Evolutionary conservation across 2,888 invertebrate genomes (phyloP).

Genomic region (Drepana falcataria): DNA sequence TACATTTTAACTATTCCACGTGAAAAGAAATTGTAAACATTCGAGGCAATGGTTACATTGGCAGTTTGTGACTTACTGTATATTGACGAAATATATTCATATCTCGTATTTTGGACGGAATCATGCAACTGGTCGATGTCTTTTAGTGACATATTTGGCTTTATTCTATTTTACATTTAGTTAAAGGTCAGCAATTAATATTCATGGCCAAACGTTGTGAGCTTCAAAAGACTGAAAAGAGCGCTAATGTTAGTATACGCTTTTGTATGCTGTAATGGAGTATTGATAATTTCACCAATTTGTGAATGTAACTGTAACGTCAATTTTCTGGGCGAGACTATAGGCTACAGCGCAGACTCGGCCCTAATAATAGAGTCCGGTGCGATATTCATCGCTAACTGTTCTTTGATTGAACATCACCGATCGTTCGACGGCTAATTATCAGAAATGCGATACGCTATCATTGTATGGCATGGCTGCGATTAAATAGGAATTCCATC

Average conservation of each 20-base stretch:
- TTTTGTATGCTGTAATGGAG: background rate
- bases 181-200: conserved; percentile 1
- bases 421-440: conserved; percentile 46
- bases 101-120: conserved; percentile 21
- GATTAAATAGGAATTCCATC: conserved; percentile 35
- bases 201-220: background rate
- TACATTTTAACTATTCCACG: conserved; percentile 31
- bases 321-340: conserved; percentile 40
- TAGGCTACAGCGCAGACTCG: conserved; percentile 34
- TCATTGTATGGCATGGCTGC: conserved; percentile 23
- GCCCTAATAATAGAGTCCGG: conserved; percentile 56
- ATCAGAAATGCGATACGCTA: conserved; percentile 32
- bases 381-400: conserved; percentile 66
- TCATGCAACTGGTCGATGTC: conserved; percentile 11
- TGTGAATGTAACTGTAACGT: conserved; percentile 51
- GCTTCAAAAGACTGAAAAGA: background rate
- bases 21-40: conserved; percentile 39
- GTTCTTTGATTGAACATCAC: conserved; percentile 59
- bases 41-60: conserved; percentile 4
- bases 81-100: conserved; percentile 14
- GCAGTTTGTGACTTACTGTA: conserved; percentile 7
- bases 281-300: conserved; percentile 22
- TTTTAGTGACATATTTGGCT: conserved; percentile 23
- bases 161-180: conserved; percentile 18
- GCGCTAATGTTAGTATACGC: background rate